Percentiles rank a stretch among this genome's conserved stretches.
Evolutionary conservation across 2,113 vertebrate genomes (phyloP).

Genomic region (Cairina moschata): DNA sequence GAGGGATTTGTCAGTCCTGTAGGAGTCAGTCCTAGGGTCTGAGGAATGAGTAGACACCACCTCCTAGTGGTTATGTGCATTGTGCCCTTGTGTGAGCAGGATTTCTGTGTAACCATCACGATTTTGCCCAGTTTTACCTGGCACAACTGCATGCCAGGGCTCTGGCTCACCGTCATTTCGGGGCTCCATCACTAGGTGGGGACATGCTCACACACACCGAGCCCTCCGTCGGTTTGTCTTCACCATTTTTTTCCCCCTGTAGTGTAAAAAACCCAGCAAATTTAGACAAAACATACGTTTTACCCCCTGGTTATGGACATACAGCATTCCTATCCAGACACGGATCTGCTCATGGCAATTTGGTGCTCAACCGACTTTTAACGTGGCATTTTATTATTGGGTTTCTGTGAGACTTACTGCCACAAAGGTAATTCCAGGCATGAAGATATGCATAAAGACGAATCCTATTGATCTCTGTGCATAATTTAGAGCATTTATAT

Average conservation of each 20-base stretch:
- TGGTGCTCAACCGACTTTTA: background rate
- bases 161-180: background rate
- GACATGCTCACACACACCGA: background rate
- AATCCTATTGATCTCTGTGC: background rate
- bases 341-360: background rate
- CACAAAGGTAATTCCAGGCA: background rate
- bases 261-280: background rate
- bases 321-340: background rate
- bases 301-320: background rate
- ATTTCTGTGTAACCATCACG: background rate
- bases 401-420: background rate
- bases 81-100: background rate
- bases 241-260: background rate
- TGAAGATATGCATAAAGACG: background rate
- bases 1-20: background rate
- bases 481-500: background rate
- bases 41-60: background rate
- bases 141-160: background rate
- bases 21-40: background rate
- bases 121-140: background rate
- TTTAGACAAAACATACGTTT: background rate
- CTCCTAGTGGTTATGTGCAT: accelerated
- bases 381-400: background rate
- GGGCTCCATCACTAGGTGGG: constrained; percentile 49
- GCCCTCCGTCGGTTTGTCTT: background rate